Conservation (phyloP, 2,113 vertebrate genomes). For the Aptenodytes forsteri region DNA sequence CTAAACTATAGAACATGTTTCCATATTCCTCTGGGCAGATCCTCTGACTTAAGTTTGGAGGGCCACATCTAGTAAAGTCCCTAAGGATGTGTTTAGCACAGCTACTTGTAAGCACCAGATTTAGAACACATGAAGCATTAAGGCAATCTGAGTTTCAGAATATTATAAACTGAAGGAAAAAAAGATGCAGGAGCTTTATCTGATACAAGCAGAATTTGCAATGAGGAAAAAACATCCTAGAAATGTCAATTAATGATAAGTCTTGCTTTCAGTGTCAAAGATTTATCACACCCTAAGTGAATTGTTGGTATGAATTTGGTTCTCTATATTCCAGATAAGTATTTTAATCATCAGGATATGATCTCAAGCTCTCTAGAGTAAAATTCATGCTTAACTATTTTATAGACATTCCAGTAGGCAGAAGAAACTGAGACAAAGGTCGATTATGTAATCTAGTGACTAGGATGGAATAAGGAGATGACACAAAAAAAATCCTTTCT, state of each 20-base stretch:
- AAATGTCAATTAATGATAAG: conserved; percentile 8
- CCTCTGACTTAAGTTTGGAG: not conserved
- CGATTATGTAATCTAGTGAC: not conserved
- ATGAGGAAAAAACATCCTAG: not conserved
- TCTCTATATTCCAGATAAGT: not conserved
- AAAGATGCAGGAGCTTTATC: not conserved
- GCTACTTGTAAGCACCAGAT: not conserved
- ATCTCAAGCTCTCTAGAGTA: not conserved
- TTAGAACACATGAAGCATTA: not conserved
- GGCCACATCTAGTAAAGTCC: not conserved
- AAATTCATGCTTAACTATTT: not conserved
- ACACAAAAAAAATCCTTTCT: not conserved
- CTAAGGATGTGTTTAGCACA: not conserved
- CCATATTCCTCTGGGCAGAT: not conserved
- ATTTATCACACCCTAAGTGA: not conserved
- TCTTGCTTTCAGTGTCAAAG: not conserved
- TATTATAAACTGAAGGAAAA: not conserved
- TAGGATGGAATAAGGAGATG: not conserved
- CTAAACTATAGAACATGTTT: not conserved
- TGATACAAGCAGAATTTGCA: not conserved
- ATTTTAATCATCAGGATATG: not conserved
- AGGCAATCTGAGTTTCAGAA: not conserved
- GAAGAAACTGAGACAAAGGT: not conserved
- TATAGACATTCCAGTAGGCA: not conserved
- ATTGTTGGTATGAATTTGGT: not conserved